Base-by-base conservation (phyloP, 37 sponge, comb jelly and placozoan species). In the Dysidea cf. avara region DNA sequence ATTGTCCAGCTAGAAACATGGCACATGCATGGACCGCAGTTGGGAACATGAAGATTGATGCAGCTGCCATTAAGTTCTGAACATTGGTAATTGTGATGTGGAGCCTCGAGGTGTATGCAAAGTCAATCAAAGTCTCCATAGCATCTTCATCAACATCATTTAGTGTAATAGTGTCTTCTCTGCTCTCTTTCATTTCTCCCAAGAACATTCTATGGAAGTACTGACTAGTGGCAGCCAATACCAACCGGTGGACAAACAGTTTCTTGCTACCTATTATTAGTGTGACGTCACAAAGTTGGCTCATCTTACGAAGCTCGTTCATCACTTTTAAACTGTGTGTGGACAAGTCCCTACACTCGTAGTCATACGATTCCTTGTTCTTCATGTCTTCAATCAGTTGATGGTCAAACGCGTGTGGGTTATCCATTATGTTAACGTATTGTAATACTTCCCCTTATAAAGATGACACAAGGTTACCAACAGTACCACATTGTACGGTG, bases 141-240 rank as follows among this genome's bases (percentile, higher is more conserved):
- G 98, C 91, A 12, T 80, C 79, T 6, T 83, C 79, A 34, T 97
- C 94, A 4, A 97, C 86, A 24, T 87, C 98, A 30, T 90, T 83
- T 17, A 97, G 78, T n/a, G 74, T 86, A 2, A 97, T 75, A 7
- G 56, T 7, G 12, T 77, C 65, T 38, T 76, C 77, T 22, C 83
- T 67, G 51, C 84, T 89, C 82, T 97, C 98, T 39, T 72, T 21
- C 95, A 94, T 94, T 61, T 83, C 88, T 0, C 82, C 36, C 20
- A 61, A 66, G 24, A 90, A 85, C 91, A 90, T 90, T 53, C 77
- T 82, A 37, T 68, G 64, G 70, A 94, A 94, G 55, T 94, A 94
- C 33, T 36, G 64, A 33, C 84, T 83, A 35, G 79, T 58, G 21
- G 95, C 78, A 5, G 95, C 95, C 59, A 94, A 78, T n/a, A 94